Evolutionary conservation across 2,113 vertebrate species (phyloP).

Genomic region (Entelurus aequoreus): DNA sequence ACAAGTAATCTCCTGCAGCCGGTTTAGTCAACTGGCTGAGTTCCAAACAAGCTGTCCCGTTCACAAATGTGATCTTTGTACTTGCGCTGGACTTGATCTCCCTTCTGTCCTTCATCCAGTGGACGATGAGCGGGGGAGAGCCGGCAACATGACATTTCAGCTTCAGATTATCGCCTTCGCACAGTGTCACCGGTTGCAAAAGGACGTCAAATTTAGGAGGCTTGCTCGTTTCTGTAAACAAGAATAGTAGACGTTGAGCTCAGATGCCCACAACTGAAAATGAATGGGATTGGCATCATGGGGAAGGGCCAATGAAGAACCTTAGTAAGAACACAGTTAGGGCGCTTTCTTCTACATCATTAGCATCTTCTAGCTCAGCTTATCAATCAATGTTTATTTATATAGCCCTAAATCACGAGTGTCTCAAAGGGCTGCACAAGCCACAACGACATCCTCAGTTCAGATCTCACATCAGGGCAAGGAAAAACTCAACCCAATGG

Average conservation of each 20-base stretch:
- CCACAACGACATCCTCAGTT: too few relatives aligned
- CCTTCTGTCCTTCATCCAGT: slow-evolving; percentile 88
- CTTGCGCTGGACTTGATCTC: slow-evolving; percentile 77
- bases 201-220: slow-evolving; percentile 82
- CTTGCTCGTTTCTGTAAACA: slow-evolving; percentile 75
- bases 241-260: neutral
- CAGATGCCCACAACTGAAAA: neutral
- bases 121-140: slow-evolving; percentile 79
- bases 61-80: slow-evolving; percentile 80
- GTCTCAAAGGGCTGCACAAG: too few relatives aligned
- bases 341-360: too few relatives aligned
- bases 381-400: too few relatives aligned
- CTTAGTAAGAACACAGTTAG: neutral
- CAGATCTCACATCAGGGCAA: too few relatives aligned
- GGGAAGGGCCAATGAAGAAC: neutral
- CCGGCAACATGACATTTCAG: slow-evolving; percentile 84
- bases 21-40: slow-evolving; percentile 71
- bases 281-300: neutral
- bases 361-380: neutral
- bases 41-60: slow-evolving; percentile 78
- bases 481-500: too few relatives aligned
- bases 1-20: slow-evolving; percentile 88
- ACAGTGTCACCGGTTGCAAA: slow-evolving; percentile 73
- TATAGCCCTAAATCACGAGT: too few relatives aligned
- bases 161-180: slow-evolving; percentile 78